Conservation (phyloP, 2,888 invertebrate species). For the Sinopyrophorus schimmeli region DNA sequence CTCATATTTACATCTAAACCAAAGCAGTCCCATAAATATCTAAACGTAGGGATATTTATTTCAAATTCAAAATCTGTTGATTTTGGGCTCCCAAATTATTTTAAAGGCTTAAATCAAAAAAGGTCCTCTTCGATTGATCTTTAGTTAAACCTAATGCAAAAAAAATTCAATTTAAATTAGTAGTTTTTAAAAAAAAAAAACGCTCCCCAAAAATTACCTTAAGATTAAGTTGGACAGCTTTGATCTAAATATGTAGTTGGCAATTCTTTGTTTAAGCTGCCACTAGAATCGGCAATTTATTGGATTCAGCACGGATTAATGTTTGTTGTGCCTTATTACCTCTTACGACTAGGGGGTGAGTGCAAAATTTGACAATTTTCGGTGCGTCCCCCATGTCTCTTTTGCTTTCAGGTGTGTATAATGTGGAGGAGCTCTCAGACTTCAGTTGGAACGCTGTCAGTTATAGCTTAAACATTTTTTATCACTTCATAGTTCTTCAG, state of each 20-base stretch:
- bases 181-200: not conserved
- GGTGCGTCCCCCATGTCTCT: not conserved
- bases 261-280: slow-evolving; percentile 65
- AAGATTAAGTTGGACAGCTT: slow-evolving; percentile 4
- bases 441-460: slow-evolving; percentile 80
- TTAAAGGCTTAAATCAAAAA: no score
- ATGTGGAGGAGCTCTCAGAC: slow-evolving; percentile 74
- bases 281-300: slow-evolving; percentile 90
- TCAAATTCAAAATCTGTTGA: no score
- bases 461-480: slow-evolving; percentile 76
- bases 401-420: slow-evolving; percentile 74
- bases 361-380: not conserved
- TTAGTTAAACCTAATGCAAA: no score
- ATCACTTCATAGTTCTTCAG: slow-evolving; percentile 83
- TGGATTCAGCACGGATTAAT: slow-evolving; percentile 96
- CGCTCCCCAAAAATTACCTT: not conserved
- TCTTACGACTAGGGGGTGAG: slow-evolving; percentile 83
- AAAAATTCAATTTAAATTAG: not conserved
- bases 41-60: no score
- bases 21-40: no score
- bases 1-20: no score
- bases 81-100: no score
- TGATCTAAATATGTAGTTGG: slow-evolving; percentile 8
- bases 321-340: slow-evolving; percentile 91
- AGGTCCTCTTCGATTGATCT: no score